Evolutionary conservation across 2,113 vertebrate species (phyloP), one percentile per base, ranked within the genome.

Genomic region (Lycocorax pyrrhopterus): DNA sequence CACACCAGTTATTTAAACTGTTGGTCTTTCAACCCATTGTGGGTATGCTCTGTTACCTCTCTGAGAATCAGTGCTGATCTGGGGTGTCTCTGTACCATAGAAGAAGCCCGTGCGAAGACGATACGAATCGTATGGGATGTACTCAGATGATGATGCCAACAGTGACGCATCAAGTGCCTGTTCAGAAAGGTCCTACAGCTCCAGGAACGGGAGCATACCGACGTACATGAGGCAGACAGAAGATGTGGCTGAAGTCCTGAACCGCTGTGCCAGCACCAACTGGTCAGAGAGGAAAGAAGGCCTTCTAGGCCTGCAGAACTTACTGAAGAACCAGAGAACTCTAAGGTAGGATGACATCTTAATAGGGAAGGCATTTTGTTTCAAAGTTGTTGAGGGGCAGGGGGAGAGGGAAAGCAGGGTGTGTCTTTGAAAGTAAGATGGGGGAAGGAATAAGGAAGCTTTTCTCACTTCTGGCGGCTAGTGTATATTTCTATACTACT

Each of bases 251-350:
- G 99, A 99, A 96, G 99, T 99, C 91, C 98, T 99, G 56, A 99
- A 99, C 87, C 98, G 99, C 73, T 99, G 99, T 87, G 99, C 99
- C 68, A 99, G 99, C 76, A 98, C 99, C 95, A 99, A 99, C 96
- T 99, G 99, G 99, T 99, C 99, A 32, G 99, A 99, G 96, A 98
- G 99, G 94, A 99, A 99, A 69, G 99, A 99, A 95, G 99, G 99
- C 13, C 98, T 99, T 13, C 91, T 99, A 43, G 99, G 99, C 60
- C 98, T 99, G 22, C 99, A 99, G 85, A 98, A 98, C 26, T 97
- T 99, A 47, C n/a, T 99, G 0, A 99, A 99, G 97, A 99, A 99
- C 96, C 99, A 99, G 94, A 98, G 99, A 83, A 99, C 98, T 35
- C 98, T 99, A 92, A 99, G 99, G 99, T 99, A 90, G 90, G 96